Percentiles rank a stretch among this genome's conserved stretches.
Conservation (phyloP, 2,113 vertebrate species). For the Corvus cornix region DNA sequence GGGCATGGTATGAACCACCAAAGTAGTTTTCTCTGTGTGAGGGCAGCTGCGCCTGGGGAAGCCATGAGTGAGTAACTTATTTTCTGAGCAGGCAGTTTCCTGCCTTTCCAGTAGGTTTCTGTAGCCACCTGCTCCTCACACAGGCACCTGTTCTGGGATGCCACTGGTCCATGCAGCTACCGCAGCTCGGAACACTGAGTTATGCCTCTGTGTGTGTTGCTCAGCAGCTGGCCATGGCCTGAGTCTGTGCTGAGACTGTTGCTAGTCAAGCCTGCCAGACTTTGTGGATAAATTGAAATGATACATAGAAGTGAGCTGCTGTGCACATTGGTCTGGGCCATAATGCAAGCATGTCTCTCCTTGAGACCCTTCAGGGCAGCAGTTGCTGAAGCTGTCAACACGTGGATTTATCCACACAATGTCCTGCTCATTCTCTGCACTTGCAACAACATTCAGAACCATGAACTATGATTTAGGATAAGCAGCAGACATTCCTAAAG, state of each 20-base stretch:
- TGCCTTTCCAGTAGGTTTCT: neutral
- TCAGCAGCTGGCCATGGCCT: neutral
- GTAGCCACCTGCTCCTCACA: neutral
- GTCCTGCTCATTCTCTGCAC: neutral
- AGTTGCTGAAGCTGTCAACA: neutral
- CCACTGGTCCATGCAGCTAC: neutral
- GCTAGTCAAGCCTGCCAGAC: neutral
- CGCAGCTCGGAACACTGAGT: accelerated
- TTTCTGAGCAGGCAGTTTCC: neutral
- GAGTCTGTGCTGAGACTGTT: neutral
- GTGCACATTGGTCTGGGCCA: neutral
- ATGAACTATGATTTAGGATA: neutral
- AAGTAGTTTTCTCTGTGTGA: neutral
- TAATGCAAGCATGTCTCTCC: neutral
- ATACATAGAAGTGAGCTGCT: neutral
- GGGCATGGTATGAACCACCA: neutral
- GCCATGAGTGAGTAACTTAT: neutral
- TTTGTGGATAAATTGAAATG: neutral
- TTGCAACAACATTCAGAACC: neutral
- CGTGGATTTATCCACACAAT: accelerated
- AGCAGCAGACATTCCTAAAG: neutral
- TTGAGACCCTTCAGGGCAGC: neutral
- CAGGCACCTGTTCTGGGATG: neutral
- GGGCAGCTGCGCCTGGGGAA: neutral
- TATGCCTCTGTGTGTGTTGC: neutral